phyloP scores from a whole-genome alignment of 2,888 invertebrate genomes.

The Entomobrya multifasciata region DNA sequence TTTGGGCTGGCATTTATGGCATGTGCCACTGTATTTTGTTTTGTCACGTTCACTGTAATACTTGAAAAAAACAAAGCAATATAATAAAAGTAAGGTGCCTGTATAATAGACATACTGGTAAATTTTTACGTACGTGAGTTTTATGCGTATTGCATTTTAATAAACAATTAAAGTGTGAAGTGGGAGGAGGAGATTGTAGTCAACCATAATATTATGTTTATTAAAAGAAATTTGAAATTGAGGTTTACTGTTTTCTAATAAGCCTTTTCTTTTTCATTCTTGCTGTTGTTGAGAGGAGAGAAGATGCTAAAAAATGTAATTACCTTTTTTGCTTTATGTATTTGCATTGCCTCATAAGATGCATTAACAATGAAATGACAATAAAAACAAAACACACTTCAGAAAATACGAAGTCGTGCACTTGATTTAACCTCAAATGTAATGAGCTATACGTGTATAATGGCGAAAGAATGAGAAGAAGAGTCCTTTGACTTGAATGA shows the following conservation, averaged over 20 bases:
- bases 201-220: neutral
- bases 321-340: neutral
- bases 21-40: slow-evolving; percentile 1
- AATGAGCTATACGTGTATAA: neutral
- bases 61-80: neutral
- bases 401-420: slow-evolving; percentile 10
- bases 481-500: no score
- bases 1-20: slow-evolving; percentile 4
- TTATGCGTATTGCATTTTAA: neutral
- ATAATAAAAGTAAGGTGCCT: neutral
- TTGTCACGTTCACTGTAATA: neutral
- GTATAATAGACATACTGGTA: neutral
- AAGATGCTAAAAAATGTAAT: slow-evolving; percentile 6
- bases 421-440: slow-evolving; percentile 39
- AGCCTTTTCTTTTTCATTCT: neutral
- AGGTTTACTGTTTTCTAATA: slow-evolving; percentile 20
- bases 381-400: neutral
- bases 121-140: no score
- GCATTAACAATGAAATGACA: neutral
- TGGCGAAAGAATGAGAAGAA: neutral
- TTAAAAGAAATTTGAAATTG: slow-evolving; percentile 26
- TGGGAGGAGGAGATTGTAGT: neutral
- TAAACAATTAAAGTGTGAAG: slow-evolving; percentile 31
- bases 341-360: neutral
- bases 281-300: no score